phyloP scores from a whole-genome alignment of 2,797 vertebrate species.

The Gambusia yucatana region DNA sequence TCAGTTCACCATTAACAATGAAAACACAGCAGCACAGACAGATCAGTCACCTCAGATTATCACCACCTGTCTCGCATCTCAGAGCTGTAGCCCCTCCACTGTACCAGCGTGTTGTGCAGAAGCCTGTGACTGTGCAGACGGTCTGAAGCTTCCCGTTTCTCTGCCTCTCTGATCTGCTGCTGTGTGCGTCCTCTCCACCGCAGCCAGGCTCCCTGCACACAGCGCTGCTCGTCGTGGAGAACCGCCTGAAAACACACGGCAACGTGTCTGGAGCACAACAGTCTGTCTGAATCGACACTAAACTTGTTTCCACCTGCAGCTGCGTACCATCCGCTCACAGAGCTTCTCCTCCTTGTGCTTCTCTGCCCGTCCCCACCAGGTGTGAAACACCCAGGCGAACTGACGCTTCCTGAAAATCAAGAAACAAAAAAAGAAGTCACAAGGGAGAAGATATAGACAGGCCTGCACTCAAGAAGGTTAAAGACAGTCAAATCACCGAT shows the following conservation, averaged over 20 bases:
- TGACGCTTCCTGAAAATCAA: constrained; percentile 65
- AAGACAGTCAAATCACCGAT: constrained; percentile 56
- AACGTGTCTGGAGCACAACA: neutral
- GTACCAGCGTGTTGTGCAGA: constrained; percentile 70
- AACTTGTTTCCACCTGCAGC: constrained; percentile 6
- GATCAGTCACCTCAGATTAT: neutral
- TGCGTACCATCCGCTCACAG: constrained; percentile 82
- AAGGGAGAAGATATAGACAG: neutral
- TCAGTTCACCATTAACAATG: constrained; percentile 9
- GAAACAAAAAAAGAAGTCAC: constrained; percentile 7
- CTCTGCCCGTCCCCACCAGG: constrained; percentile 79
- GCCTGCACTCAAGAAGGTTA: neutral
- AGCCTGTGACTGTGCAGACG: constrained; percentile 58
- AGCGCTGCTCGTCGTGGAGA: constrained; percentile 77
- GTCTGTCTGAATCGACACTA: neutral
- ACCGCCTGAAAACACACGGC: constrained; percentile 78
- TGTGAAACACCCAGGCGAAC: constrained; percentile 78
- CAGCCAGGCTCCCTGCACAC: constrained; percentile 76
- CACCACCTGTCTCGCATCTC: constrained; percentile 63
- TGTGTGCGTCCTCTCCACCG: constrained; percentile 76
- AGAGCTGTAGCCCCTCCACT: constrained; percentile 80
- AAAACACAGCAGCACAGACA: neutral
- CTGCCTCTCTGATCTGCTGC: constrained; percentile 56
- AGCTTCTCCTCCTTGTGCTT: constrained; percentile 77
- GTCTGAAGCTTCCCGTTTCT: constrained; percentile 63